Evolutionary conservation across 30 jellyfish, hydroid and myxozoan genomes (phyloP).

Genomic region (Pelagia noctiluca): DNA sequence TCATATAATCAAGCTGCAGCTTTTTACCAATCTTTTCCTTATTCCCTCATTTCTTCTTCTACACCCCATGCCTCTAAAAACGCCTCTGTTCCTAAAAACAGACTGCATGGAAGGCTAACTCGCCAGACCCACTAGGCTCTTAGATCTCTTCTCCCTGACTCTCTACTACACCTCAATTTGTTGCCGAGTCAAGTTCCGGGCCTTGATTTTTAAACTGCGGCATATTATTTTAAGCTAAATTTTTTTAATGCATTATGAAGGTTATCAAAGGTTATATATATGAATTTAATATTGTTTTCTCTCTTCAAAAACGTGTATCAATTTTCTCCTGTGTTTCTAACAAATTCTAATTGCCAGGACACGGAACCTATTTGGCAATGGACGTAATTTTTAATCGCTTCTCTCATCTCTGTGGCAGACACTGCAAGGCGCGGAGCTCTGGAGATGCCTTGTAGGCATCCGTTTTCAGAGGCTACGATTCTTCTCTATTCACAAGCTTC

Average conservation of each 20-base stretch:
- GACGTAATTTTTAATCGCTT: slow-evolving; percentile 33
- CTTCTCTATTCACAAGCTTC: slow-evolving; percentile 59
- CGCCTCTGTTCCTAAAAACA: not conserved
- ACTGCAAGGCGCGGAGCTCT: slow-evolving; percentile 22
- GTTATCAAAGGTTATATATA: not conserved
- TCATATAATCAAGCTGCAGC: not conserved
- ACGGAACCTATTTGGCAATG: slow-evolving; percentile 46
- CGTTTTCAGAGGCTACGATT: slow-evolving; percentile 40
- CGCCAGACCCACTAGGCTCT: not conserved
- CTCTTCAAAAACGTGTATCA: not conserved
- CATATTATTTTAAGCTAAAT: not conserved
- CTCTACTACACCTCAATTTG: not conserved
- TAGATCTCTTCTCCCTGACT: not conserved
- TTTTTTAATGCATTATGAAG: not conserved
- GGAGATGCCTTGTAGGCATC: slow-evolving; percentile 10
- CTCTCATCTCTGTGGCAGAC: slow-evolving; percentile 36
- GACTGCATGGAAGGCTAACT: not conserved
- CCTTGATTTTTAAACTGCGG: not conserved
- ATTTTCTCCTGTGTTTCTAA: slow-evolving; percentile 46
- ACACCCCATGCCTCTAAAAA: not conserved
- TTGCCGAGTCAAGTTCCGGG: not conserved
- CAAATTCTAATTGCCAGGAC: slow-evolving; percentile 53
- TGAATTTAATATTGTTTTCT: not conserved
- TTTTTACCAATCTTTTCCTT: not conserved
- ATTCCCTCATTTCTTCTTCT: not conserved